Evolutionary conservation across 2,113 vertebrate genomes (phyloP), one percentile per base, ranked within the genome.

Genomic region (Solenodon paradoxus): DNA sequence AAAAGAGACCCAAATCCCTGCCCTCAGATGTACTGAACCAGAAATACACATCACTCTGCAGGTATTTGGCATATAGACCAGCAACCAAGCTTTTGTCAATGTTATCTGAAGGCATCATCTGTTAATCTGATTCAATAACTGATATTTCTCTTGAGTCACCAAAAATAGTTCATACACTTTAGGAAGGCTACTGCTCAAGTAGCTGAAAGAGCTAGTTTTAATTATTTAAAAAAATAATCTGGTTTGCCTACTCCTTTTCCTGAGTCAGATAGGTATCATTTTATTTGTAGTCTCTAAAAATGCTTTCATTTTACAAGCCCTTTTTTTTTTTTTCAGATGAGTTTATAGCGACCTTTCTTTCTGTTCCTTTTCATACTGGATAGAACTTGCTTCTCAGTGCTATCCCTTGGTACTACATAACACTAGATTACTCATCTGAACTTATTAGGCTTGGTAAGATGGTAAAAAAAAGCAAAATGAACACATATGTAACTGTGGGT

Each of bases 401-500:
- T 71, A 32, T 51, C 71, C 32, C 53, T 84, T 69, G 66, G 38
- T 55, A 77, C 49, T 15, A 9, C 82, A 40, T 61, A 49, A 84
- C 53, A 64, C 64, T 95, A 68, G 72, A 42, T 88, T 90, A 84
- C 75, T 88, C 75, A 84, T 9, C 32, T 75, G 82, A 59, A 92
- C 72, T 87, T 79, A 79, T 78, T 75, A 72, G 28, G 28, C 17
- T 95, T n/a, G 35, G 40, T 88, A 45, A 88, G 85, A 79, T 80
- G n/a, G 66, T 64, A 53, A 71, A 72, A 88, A 80, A 63, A 80
- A 93, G 51, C 22, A 61, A 13, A 88, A 51, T 32, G 51, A 81
- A n/a, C 16, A 24, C 63, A 88, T 53, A 71, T 28, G 20, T 85
- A 79, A 47, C n/a, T 9, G 2, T 55, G 55, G 35, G 61, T 49